Percentiles rank a stretch among this genome's conserved stretches.
These are phyloP conservation scores for Perizoma flavofasciatum DNA, from an alignment of 2,888 invertebrate genomes.

Conservation along the genomic window DNA sequence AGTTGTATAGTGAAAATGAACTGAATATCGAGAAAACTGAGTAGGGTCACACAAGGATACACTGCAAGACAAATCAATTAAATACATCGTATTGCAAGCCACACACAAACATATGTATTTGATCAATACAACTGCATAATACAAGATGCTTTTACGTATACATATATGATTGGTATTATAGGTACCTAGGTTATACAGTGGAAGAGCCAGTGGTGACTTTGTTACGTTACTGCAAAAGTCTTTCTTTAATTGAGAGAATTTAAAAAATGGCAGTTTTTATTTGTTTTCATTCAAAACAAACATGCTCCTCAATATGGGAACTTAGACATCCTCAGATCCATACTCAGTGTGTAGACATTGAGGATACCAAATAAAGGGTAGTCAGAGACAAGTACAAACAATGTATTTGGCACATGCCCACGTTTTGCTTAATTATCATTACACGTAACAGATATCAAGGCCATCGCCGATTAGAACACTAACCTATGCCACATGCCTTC, in stretches of 20 bases:
- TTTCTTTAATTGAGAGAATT: too few species aligned
- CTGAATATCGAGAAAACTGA: constrained; percentile 6
- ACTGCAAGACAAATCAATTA: constrained; percentile 59
- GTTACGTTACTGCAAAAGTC: background rate
- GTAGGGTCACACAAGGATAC: constrained; percentile 45
- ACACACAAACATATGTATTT: constrained; percentile 14
- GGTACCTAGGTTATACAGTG: background rate
- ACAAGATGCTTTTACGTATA: constrained; percentile 32
- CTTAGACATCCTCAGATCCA: too few species aligned
- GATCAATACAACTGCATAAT: constrained; percentile 27
- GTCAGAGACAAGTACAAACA: too few species aligned
- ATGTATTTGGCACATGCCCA: too few species aligned
- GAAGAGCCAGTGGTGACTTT: background rate
- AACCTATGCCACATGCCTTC: too few species aligned
- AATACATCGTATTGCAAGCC: constrained; percentile 42
- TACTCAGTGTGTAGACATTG: too few species aligned
- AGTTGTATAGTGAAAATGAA: background rate
- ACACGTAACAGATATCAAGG: too few species aligned
- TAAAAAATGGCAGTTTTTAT: too few species aligned
- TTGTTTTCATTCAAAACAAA: background rate
- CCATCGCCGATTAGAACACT: too few species aligned
- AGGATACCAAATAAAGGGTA: too few species aligned
- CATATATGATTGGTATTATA: constrained; percentile 18
- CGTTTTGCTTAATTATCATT: too few species aligned
- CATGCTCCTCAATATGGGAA: too few species aligned